Evolutionary conservation across 2,888 invertebrate species (phyloP).

Genomic region (Archips xylosteana): DNA sequence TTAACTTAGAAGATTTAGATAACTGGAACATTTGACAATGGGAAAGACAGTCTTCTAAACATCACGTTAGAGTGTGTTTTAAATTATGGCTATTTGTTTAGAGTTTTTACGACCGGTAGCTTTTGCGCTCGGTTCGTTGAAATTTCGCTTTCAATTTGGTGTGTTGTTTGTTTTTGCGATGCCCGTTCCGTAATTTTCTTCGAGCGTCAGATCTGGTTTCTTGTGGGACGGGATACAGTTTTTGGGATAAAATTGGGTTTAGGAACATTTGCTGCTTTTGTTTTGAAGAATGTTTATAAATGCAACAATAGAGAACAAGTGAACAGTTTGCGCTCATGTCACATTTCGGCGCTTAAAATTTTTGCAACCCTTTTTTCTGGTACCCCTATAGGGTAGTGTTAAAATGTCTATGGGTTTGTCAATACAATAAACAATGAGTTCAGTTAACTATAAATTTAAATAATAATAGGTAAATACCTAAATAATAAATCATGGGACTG

Average conservation of each 20-base stretch:
- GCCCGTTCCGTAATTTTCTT: slow-evolving; percentile 61
- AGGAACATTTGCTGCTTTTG: not conserved
- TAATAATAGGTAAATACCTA: too few species aligned
- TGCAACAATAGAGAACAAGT: not conserved
- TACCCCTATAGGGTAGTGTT: not conserved
- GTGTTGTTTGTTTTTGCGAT: slow-evolving; percentile 60
- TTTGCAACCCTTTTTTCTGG: not conserved
- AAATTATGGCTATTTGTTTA: slow-evolving; percentile 38
- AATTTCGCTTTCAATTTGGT: slow-evolving; percentile 60
- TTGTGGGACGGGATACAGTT: slow-evolving; percentile 16
- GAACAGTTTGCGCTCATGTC: not conserved
- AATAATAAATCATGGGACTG: too few species aligned
- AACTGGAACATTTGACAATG: slow-evolving; percentile 55
- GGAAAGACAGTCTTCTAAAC: slow-evolving; percentile 52
- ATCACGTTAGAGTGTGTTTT: slow-evolving; percentile 58
- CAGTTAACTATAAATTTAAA: too few species aligned
- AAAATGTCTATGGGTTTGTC: too few species aligned
- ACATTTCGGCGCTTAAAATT: not conserved
- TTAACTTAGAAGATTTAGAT: slow-evolving; percentile 73
- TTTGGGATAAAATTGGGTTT: slow-evolving; percentile 22
- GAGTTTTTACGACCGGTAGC: slow-evolving; percentile 47
- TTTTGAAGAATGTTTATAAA: not conserved
- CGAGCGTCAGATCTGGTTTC: slow-evolving; percentile 41
- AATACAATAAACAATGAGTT: too few species aligned
- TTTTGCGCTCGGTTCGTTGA: slow-evolving; percentile 70